These are phyloP conservation scores for Octonoba sinensis DNA, from an alignment of 2,888 invertebrate genomes.

Conservation along the genomic window DNA sequence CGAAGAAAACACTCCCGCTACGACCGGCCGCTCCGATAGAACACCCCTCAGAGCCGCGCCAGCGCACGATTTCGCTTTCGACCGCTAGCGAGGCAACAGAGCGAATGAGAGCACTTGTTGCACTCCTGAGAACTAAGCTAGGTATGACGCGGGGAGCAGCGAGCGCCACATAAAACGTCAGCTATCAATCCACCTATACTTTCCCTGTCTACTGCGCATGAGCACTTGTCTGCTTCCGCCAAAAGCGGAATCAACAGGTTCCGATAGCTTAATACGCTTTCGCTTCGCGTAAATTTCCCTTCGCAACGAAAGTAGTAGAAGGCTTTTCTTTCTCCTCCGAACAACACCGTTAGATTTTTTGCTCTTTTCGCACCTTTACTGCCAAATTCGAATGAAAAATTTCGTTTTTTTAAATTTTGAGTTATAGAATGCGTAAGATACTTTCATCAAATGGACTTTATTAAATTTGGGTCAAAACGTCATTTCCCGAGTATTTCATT, in stretches of 20 bases:
- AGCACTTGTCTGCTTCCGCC: constrained; percentile 31
- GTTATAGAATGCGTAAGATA: too few species aligned
- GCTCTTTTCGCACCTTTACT: too few species aligned
- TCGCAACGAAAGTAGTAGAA: too few species aligned
- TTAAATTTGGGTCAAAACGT: constrained; percentile 53
- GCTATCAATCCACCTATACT: constrained; percentile 41
- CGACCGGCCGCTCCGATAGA: background rate
- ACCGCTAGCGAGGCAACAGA: background rate
- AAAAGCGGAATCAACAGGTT: constrained; percentile 49
- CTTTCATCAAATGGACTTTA: background rate
- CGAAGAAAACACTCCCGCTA: background rate
- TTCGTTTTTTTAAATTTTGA: too few species aligned
- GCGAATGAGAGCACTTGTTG: constrained; percentile 30
- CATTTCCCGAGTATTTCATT: constrained; percentile 23
- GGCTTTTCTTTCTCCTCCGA: constrained; percentile 3
- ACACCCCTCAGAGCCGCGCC: background rate
- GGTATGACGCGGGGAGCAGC: constrained; percentile 37
- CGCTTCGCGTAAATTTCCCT: background rate
- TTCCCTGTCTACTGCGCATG: constrained; percentile 32
- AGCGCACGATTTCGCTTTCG: background rate
- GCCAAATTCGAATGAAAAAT: too few species aligned
- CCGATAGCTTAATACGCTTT: constrained; percentile 10
- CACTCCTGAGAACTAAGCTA: constrained; percentile 5
- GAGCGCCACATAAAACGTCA: constrained; percentile 34
- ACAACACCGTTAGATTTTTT: constrained; percentile 4